Evolutionary conservation across 1,140 invertebrate species (phyloP).

Genomic region (Littorina saxatilis): DNA sequence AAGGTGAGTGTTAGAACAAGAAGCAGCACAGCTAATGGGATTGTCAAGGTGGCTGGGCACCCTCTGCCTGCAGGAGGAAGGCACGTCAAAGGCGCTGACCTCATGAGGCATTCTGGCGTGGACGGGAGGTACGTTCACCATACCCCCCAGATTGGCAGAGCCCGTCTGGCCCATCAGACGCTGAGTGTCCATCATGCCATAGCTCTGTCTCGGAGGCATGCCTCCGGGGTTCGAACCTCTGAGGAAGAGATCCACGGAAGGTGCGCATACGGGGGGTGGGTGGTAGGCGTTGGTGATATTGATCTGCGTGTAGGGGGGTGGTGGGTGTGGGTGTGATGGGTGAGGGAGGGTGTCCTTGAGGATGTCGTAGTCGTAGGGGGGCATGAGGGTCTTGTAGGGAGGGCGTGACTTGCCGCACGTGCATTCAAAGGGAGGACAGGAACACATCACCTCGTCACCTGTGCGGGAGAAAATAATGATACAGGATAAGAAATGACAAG

Average conservation of each 20-base stretch:
- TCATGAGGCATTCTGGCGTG: not conserved
- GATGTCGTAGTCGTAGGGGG: slow-evolving; percentile 14
- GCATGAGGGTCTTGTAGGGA: slow-evolving; percentile 22
- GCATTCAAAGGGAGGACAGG: slow-evolving; percentile 76
- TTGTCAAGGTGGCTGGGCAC: not conserved
- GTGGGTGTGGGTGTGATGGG: slow-evolving; percentile 33
- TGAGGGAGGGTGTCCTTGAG: slow-evolving; percentile 34
- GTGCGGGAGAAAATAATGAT: slow-evolving; percentile 40
- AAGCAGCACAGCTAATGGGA: not conserved
- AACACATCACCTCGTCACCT: slow-evolving; percentile 72
- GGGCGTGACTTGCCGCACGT: slow-evolving; percentile 61
- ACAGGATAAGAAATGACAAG: too few relatives aligned
- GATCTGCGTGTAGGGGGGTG: slow-evolving; percentile 49
- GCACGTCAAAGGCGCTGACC: not conserved
- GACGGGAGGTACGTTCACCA: not conserved
- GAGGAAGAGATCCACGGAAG: slow-evolving; percentile 24
- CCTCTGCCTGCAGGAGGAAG: slow-evolving; percentile 20
- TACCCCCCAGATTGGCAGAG: not conserved
- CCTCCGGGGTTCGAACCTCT: not conserved
- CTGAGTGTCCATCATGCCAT: not conserved
- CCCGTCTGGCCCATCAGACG: not conserved
- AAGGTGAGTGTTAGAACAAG: not conserved
- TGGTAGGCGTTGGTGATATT: slow-evolving; percentile 53
- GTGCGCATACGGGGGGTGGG: not conserved
- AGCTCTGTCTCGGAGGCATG: not conserved